Evolutionary conservation across 2,888 invertebrate species (phyloP).

Genomic region (Scaptomyza polygonia): DNA sequence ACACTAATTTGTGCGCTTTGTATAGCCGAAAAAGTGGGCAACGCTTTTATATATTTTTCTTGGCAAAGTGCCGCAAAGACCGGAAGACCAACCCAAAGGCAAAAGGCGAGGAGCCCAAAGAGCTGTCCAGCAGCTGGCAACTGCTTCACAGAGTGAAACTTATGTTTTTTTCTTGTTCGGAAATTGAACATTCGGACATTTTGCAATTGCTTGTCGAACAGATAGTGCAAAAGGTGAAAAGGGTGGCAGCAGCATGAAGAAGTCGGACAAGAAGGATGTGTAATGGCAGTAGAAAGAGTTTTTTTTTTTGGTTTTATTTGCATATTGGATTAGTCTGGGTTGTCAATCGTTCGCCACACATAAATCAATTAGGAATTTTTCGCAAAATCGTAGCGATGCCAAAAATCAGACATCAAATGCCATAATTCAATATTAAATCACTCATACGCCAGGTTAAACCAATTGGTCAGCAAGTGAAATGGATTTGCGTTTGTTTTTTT

Average conservation of each 20-base stretch:
- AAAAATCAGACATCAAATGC: slow-evolving; percentile 52
- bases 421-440: slow-evolving; percentile 78
- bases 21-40: slow-evolving; percentile 44
- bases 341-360: slow-evolving; percentile 50
- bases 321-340: slow-evolving; percentile 57
- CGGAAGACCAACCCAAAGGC: not conserved
- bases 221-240: not conserved
- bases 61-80: slow-evolving; percentile 64
- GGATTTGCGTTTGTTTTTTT: slow-evolving; percentile 33
- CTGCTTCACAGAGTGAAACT: slow-evolving; percentile 17
- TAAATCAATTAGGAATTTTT: slow-evolving; percentile 67
- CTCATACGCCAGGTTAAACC: slow-evolving; percentile 76
- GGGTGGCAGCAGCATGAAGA: not conserved
- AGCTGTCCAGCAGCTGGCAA: slow-evolving; percentile 15
- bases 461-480: slow-evolving; percentile 59
- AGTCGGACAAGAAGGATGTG: not conserved
- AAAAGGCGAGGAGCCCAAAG: slow-evolving; percentile 3
- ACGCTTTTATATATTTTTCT: slow-evolving; percentile 48
- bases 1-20: slow-evolving; percentile 58
- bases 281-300: slow-evolving; percentile 27
- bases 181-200: slow-evolving; percentile 28
- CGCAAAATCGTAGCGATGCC: slow-evolving; percentile 31
- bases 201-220: slow-evolving; percentile 39
- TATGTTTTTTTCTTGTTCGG: slow-evolving; percentile 1
- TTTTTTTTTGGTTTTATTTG: slow-evolving; percentile 35